These are phyloP conservation scores for Uropsilus gracilis DNA, from an alignment of 2,113 vertebrate genomes.

Conservation along the genomic window DNA sequence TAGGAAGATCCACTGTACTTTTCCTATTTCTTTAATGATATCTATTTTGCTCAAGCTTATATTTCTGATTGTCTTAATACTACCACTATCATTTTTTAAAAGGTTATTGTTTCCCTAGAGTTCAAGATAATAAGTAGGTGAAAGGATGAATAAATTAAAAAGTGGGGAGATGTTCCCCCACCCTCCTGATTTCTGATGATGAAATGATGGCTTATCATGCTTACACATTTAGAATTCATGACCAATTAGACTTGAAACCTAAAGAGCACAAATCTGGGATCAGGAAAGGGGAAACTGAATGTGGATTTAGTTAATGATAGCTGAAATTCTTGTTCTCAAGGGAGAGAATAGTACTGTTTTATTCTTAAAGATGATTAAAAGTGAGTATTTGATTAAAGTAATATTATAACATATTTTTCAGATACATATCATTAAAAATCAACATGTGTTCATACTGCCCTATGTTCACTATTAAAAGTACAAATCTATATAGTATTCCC, in stretches of 20 bases:
- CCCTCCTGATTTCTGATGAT: background rate
- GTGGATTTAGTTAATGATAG: background rate
- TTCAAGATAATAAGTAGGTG: background rate
- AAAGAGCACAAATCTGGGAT: background rate
- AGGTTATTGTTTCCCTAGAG: background rate
- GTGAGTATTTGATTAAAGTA: background rate
- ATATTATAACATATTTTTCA: too few relatives aligned
- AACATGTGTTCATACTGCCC: too few relatives aligned
- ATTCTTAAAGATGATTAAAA: background rate
- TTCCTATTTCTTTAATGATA: background rate
- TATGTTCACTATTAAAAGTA: too few relatives aligned
- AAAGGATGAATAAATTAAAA: background rate
- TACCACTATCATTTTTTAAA: background rate
- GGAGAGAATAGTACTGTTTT: background rate
- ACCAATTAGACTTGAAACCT: background rate
- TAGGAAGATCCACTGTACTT: background rate
- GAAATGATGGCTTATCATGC: background rate
- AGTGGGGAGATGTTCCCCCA: rapidly evolving
- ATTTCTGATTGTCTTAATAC: background rate
- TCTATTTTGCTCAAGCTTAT: background rate
- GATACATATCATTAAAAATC: too few relatives aligned
- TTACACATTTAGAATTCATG: background rate
- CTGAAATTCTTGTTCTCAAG: background rate
- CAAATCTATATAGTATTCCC: too few relatives aligned
- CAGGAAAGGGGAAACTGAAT: background rate